Evolutionary conservation across 2,888 invertebrate species (phyloP), one percentile per base, ranked within the genome.

Genomic region (Serrognathus titanus): DNA sequence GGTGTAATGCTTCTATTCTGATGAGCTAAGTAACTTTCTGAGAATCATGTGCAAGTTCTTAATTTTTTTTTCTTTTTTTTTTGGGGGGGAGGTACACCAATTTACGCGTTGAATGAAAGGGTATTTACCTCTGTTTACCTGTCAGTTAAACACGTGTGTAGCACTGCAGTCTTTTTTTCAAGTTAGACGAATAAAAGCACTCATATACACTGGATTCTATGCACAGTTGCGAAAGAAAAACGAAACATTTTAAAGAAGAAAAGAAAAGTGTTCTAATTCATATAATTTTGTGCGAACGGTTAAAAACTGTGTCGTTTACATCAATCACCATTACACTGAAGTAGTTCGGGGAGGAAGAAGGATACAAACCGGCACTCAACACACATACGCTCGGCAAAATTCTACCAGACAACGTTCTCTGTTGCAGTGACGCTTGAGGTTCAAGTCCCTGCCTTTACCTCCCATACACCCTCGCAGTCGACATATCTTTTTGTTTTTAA

Each of bases 361-460:
- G 16, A 11, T 9, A 43, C 43, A 43, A 43, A 11, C 16, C 10
- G 13, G 20, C 40, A 40, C 12, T 11, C 11, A 40, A 40, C 11
- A 11, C 20, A 43, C 20, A 13, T 13, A 43, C 16, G 20, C 43
- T 43, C 43, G 43, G 43, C 43, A 43, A 37, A 48, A 37, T 48
- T 38, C 48, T 31, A 48, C 48, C 24, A 35, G 35, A 31, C 47
- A 11, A 24, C n/a, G 48, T 48, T 48, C 10, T 35, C 12, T 43
- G 39, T 55, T 41, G 41, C 24, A 55, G 49, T 49, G 31, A 41
- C 48, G 45, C 52, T 35, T 7, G 43, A 43, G 16, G 43, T n/a
- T 43, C 7, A 11, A 47, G 38, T 41, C 53, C 52, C 53, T 53
- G 53, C 53, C 53, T 53, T 55, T 31, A 48, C 54, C 49, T 49